Percentiles rank a stretch among this genome's conserved stretches.
Conservation (phyloP, 2,797 vertebrate species). For the Steatocranus sp. region DNA sequence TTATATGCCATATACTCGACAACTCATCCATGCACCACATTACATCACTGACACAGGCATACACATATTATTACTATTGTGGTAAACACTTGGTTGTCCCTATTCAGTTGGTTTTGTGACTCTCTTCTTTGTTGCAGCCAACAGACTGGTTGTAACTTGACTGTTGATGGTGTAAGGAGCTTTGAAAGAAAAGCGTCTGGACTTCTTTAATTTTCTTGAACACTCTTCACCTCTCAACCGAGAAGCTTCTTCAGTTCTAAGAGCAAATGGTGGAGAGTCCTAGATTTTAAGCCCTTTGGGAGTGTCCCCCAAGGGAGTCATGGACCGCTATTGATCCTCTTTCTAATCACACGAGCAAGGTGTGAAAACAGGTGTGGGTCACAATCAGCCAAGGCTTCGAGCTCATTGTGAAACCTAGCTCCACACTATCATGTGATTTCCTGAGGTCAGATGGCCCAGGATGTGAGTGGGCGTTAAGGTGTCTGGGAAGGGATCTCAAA, state of each 20-base stretch:
- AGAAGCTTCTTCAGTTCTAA: background rate
- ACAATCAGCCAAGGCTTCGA: no score
- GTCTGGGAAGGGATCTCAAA: background rate
- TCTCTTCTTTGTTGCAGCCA: accelerated
- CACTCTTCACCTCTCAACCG: accelerated
- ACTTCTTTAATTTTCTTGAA: background rate
- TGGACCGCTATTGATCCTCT: no score
- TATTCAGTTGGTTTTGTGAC: background rate
- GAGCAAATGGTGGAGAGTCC: no score
- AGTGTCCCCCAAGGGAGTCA: no score
- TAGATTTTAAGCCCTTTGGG: no score
- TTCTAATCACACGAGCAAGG: no score
- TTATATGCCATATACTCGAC: background rate
- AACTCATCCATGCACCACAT: background rate
- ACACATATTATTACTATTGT: background rate
- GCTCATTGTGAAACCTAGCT: background rate
- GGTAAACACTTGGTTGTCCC: background rate
- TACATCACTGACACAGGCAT: background rate
- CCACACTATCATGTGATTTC: background rate
- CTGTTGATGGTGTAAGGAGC: background rate
- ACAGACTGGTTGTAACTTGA: background rate
- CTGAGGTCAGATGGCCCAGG: background rate
- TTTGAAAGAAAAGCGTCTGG: accelerated
- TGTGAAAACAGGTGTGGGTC: no score
- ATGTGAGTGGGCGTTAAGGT: background rate